Conservation (phyloP, 2,888 invertebrate species). For the Oligia fasciuncula region DNA sequence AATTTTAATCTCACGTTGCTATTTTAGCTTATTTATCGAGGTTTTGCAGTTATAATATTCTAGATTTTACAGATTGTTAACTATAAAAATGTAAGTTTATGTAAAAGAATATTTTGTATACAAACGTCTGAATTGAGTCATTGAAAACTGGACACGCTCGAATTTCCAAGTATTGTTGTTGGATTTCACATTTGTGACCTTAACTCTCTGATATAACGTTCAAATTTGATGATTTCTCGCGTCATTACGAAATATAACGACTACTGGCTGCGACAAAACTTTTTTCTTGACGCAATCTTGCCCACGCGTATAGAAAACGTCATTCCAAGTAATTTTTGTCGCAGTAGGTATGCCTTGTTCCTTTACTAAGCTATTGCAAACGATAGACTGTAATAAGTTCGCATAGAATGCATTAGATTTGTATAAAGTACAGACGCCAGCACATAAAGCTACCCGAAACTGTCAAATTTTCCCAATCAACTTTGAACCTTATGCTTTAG, state of each 20-base stretch:
- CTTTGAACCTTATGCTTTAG: no score
- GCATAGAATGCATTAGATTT: conserved; percentile 68
- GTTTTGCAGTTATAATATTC: background rate
- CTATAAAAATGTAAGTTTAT: background rate
- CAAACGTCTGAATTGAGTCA: background rate
- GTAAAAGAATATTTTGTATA: background rate
- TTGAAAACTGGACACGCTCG: conserved; percentile 8
- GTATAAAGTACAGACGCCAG: conserved; percentile 48
- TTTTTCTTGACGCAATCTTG: background rate
- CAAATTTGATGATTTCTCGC: conserved; percentile 5
- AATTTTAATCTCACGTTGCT: background rate
- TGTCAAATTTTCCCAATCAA: no score
- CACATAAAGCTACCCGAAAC: no score
- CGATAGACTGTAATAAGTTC: conserved; percentile 62
- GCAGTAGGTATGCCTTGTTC: background rate
- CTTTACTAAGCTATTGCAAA: conserved; percentile 20
- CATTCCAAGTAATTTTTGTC: background rate
- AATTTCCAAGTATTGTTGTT: conserved; percentile 18
- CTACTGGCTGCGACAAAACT: conserved; percentile 12
- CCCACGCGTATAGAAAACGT: background rate
- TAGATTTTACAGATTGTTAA: background rate
- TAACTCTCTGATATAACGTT: background rate
- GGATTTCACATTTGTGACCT: conserved; percentile 25
- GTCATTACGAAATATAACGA: conserved; percentile 4
- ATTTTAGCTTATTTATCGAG: background rate